phyloP scores from a whole-genome alignment of 2,888 invertebrate genomes.

The Drosophila affinis region DNA sequence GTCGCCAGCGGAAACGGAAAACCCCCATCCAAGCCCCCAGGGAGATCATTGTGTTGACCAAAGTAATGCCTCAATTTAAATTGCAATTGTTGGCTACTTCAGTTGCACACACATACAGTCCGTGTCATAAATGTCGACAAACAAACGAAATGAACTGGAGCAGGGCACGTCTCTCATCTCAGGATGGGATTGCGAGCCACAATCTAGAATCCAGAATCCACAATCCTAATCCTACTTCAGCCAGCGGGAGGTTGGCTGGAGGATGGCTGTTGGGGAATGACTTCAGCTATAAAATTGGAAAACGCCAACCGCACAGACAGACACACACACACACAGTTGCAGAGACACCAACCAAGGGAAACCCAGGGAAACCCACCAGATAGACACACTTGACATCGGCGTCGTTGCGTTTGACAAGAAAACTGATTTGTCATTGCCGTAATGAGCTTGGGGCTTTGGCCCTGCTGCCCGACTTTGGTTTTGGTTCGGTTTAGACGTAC shows the following conservation, averaged over 20 bases:
- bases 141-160: conserved; percentile 44
- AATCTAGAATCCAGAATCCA: neutral
- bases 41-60: conserved; percentile 39
- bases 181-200: neutral
- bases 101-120: conserved; percentile 26
- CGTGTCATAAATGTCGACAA: conserved; percentile 49
- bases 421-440: conserved; percentile 77
- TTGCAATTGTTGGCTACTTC: conserved; percentile 43
- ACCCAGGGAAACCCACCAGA: conserved; percentile 9
- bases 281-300: conserved; percentile 67
- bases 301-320: conserved; percentile 57
- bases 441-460: conserved; percentile 71
- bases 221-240: conserved; percentile 24
- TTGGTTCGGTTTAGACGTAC: conserved; percentile 3
- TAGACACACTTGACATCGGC: conserved; percentile 63
- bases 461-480: conserved; percentile 1
- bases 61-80: conserved; percentile 47
- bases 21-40: too few species aligned
- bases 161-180: conserved; percentile 14
- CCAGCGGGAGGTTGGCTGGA: neutral
- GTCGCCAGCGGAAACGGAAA: conserved; percentile 4
- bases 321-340: too few species aligned
- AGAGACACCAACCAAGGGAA: neutral
- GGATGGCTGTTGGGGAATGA: conserved; percentile 20
- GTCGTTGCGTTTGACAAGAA: conserved; percentile 71